phyloP scores from a whole-genome alignment of 1,140 invertebrate genomes.

The Drosophila saltans region DNA sequence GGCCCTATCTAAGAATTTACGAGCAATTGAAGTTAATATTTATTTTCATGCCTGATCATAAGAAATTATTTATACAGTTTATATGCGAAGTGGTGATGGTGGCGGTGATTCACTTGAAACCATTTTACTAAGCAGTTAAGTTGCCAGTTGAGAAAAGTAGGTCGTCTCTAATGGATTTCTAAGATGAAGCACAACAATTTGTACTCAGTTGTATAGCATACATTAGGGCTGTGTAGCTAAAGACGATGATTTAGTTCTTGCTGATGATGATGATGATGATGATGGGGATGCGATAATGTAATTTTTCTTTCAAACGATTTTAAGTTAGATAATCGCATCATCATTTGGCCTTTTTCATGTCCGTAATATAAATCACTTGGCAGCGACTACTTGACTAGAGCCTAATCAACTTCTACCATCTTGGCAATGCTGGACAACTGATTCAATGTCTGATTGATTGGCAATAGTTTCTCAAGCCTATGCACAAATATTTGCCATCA shows the following conservation, averaged over 20 bases:
- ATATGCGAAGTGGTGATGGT: background rate
- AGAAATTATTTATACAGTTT: slow-evolving; percentile 1
- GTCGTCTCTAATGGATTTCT: slow-evolving; percentile 51
- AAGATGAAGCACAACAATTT: slow-evolving; percentile 60
- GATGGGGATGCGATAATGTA: slow-evolving; percentile 54
- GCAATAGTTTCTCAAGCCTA: slow-evolving; percentile 25
- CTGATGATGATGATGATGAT: slow-evolving; percentile 27
- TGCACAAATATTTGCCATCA: slow-evolving; percentile 54
- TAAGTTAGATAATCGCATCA: slow-evolving; percentile 25
- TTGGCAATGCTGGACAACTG: slow-evolving; percentile 30
- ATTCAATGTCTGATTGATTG: slow-evolving; percentile 57
- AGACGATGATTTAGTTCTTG: background rate
- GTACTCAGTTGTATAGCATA: slow-evolving; percentile 24
- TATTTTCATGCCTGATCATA: slow-evolving; percentile 43
- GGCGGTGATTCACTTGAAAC: background rate
- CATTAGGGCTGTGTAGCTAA: slow-evolving; percentile 8
- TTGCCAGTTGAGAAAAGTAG: slow-evolving; percentile 4
- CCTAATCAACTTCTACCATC: slow-evolving; percentile 39
- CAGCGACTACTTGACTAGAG: slow-evolving; percentile 51
- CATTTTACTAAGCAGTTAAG: slow-evolving; percentile 1
- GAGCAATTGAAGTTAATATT: slow-evolving; percentile 43
- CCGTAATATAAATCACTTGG: slow-evolving; percentile 47
- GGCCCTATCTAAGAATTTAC: background rate
- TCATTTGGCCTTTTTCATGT: slow-evolving; percentile 34
- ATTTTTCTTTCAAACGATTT: slow-evolving; percentile 44